Evolutionary conservation across 1,140 invertebrate genomes (phyloP), one percentile per base, ranked within the genome.

Genomic region (Drosophila carrolli): DNA sequence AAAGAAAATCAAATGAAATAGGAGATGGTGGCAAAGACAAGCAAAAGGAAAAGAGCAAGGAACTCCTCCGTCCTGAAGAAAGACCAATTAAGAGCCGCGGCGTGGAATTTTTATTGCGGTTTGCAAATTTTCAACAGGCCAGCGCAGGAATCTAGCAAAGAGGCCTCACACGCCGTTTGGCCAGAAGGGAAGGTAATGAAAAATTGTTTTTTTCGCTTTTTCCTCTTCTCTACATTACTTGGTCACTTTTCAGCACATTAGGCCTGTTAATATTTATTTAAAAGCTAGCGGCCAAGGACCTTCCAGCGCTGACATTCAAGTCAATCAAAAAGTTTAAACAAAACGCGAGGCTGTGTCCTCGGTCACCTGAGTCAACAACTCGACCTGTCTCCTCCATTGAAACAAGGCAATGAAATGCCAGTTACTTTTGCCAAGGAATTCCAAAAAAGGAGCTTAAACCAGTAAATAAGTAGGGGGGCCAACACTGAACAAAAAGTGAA

Each of bases 81-180:
- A 86, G 80, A 83, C 80, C 84, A 88, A 88, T 88, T 88, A 88
- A 72, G 80, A 62, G 54, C 63, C 65, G 63, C 73, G 73, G 75
- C 61, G 51, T 60, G 84, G 84, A 89, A 88, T 88, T 88, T 88
- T 89, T 79, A 88, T 88, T 89, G 83, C 78, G 59, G 72, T 68
- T 78, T 59, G 62, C 61, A 78, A 65, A 54, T 74, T 54, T 71
- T 13, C 46, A 70, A 46, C 41, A 40, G n/a, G 29, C 51, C 44
- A 29, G 38, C 2, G 11, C 48, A 65, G 65, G 65, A 63, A 61
- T 74, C 48, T 35, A 19, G 46, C 38, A 16, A 41, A 37, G 29
- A 16, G 38, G 27, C 27, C 37, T 61, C 50, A 37, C 50, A 62
- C 43, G 38, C 56, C 6, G 23, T n/a, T 32, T 4, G 16, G 6